These are phyloP conservation scores for Nomada fabriciana DNA, from an alignment of 2,888 invertebrate genomes.

Conservation along the genomic window DNA sequence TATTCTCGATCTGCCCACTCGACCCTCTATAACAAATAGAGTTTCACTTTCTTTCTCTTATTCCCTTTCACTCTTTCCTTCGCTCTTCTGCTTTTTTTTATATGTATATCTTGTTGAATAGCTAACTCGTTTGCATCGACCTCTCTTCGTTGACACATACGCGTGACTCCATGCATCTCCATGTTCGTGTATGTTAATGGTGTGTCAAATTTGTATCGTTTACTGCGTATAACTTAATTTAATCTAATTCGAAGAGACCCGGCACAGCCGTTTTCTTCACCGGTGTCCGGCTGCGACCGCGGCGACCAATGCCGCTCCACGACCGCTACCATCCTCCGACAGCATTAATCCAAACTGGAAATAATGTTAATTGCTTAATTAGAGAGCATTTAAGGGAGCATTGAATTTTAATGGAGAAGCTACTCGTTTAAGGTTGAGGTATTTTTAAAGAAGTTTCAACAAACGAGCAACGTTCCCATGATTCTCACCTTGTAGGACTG, in stretches of 20 bases:
- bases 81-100: neutral
- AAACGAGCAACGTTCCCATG: no score
- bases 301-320: conserved; percentile 98
- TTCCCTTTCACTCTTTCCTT: neutral
- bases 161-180: conserved; percentile 63
- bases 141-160: conserved; percentile 66
- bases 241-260: conserved; percentile 72
- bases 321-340: conserved; percentile 98
- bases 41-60: conserved; percentile 1
- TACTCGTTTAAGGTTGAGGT: no score
- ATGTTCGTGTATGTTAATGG: conserved; percentile 47
- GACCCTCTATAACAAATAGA: neutral
- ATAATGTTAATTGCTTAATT: conserved; percentile 5
- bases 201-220: conserved; percentile 48
- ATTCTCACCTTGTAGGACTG: conserved; percentile 89
- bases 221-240: conserved; percentile 73
- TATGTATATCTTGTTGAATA: neutral
- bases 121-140: conserved; percentile 22
- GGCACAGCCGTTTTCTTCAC: conserved; percentile 78
- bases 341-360: conserved; percentile 95
- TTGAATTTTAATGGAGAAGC: neutral
- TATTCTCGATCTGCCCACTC: neutral
- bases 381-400: no score
- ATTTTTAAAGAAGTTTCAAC: neutral
- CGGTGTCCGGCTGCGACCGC: conserved; percentile 92